Base-by-base conservation (phyloP, 2,113 vertebrate species). In the Leptobrachium ailaonicum region DNA sequence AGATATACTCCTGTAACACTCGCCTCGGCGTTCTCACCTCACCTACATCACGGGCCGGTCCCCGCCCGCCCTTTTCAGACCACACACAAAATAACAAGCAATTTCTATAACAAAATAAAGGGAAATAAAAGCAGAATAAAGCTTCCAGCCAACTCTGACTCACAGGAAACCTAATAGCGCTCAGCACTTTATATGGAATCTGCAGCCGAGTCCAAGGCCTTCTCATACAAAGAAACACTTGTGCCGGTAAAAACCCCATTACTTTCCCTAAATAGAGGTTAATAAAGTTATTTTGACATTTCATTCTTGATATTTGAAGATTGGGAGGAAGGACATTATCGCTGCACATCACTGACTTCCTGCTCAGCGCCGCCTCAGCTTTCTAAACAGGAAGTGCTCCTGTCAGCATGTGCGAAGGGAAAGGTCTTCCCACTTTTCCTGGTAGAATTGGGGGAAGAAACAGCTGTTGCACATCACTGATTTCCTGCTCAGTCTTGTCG, bases 11-110 rank as follows among this genome's bases (percentile, higher is more conserved):
- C 41, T 13, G 6, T 7, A 44, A 13, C 56, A 2, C 4, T 14
- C 56, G 3, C 67, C 12, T 13, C 11, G 41, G n/a, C 44, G 14
- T 13, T 44, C 45, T 1, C 67, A 69, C 7, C 45, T 44, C 20
- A 32, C 43, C 67, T 50, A 50, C 4, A 50, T 8, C 4, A 50
- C 8, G 47, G 47, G 47, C 8, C 8, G 47, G 47, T 5, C 8
- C 4, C 8, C 47, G 2, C 41, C 41, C 43, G 2, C 67, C 41
- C 1, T 45, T 14, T 69, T 45, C 42, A 69, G 67, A 69, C 67
- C 67, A 69, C 67, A 43, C 67, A 69, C 67, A 44, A 69, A 69
- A 69, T 64, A 64, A 62, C 4, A 10, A 12, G 40, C 32, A 11
- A 67, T 11, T 11, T 10, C 11, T 42, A 41, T 2, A 41, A 67